Conservation (phyloP, 1,140 invertebrate species). For the Muscidifurax raptorellus region DNA sequence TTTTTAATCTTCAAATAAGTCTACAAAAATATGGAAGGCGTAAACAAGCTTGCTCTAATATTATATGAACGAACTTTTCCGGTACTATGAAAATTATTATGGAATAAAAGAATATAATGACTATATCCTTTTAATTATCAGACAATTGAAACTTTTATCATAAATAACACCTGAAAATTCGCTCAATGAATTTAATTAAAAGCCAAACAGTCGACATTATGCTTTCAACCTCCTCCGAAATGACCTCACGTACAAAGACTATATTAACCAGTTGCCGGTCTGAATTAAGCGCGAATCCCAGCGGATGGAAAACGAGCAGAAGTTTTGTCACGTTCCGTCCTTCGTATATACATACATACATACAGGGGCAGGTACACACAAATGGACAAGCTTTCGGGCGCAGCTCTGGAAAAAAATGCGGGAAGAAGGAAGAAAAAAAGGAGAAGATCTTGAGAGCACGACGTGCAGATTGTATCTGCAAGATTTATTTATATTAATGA, state of each 20-base stretch:
- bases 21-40: too few relatives aligned
- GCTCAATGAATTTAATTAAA: conserved; percentile 12
- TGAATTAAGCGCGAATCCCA: conserved; percentile 14
- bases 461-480: background rate
- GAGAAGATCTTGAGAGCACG: background rate
- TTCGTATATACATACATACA: background rate
- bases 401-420: background rate
- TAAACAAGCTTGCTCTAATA: too few relatives aligned
- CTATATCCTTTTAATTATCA: too few relatives aligned
- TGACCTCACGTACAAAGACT: conserved; percentile 15
- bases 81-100: too few relatives aligned
- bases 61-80: too few relatives aligned
- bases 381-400: background rate
- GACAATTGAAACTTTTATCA: background rate
- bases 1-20: background rate
- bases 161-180: background rate
- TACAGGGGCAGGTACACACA: background rate
- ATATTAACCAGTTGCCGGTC: conserved; percentile 15
- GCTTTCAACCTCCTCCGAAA: background rate
- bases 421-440: background rate
- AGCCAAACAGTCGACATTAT: background rate
- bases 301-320: background rate
- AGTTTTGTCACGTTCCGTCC: conserved; percentile 21
- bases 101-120: too few relatives aligned
- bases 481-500: conserved; percentile 11